Evolutionary conservation across 2,797 vertebrate genomes (phyloP).

Genomic region (Numenius phaeopus): DNA sequence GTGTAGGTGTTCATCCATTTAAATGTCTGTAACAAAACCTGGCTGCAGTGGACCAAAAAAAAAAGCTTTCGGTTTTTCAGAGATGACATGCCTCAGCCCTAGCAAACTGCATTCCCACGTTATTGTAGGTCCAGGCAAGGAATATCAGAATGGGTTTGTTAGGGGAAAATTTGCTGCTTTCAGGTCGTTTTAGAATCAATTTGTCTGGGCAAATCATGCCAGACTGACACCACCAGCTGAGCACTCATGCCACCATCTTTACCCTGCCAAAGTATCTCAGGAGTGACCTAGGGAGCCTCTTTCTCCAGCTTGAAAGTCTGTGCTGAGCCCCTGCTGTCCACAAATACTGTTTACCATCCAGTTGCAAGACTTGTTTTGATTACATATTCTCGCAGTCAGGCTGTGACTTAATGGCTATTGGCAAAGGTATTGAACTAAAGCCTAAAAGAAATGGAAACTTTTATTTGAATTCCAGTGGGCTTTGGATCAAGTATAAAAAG

Average conservation of each 20-base stretch:
- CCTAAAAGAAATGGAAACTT: neutral
- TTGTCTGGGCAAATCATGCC: neutral
- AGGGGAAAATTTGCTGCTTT: neutral
- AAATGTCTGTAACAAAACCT: conserved; percentile 12
- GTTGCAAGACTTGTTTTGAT: conserved; percentile 2
- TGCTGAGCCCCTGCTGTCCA: neutral
- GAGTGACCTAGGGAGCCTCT: neutral
- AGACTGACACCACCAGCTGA: neutral
- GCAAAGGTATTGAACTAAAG: conserved; percentile 3
- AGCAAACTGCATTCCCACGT: neutral
- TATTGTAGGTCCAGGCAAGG: neutral
- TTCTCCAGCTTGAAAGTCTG: neutral
- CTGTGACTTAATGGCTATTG: conserved; percentile 13
- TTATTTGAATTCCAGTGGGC: neutral
- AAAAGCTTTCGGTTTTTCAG: neutral
- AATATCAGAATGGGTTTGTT: neutral
- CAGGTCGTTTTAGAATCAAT: neutral
- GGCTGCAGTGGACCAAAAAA: neutral
- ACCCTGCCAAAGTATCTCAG: neutral
- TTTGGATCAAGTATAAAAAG: neutral
- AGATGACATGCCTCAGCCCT: neutral
- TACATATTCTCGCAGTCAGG: neutral
- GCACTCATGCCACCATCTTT: neutral
- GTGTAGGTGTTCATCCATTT: neutral
- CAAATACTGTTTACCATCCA: neutral